phyloP scores from a whole-genome alignment of 2,113 vertebrate genomes.

The Silurus meridionalis region DNA sequence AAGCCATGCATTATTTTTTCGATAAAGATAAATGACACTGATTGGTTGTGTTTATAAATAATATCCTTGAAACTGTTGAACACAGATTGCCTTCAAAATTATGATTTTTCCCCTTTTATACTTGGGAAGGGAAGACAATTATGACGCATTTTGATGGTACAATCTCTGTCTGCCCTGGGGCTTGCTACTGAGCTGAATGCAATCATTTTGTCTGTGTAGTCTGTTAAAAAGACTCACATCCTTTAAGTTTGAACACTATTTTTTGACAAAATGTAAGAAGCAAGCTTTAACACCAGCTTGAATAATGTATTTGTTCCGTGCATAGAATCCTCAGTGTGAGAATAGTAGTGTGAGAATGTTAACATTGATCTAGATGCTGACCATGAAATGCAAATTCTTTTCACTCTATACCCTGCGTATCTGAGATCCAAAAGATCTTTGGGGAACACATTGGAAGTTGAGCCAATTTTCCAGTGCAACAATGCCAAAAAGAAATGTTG shows the following conservation, averaged over 20 bases:
- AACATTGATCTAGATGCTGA: neutral
- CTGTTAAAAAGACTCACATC: neutral
- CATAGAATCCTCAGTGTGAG: neutral
- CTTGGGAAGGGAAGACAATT: neutral
- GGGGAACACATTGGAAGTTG: neutral
- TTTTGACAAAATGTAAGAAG: neutral
- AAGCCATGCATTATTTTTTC: constrained; percentile 34
- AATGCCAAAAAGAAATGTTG: neutral
- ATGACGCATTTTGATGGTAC: neutral
- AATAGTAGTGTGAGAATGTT: neutral
- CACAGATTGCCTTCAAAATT: neutral
- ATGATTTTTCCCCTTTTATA: neutral
- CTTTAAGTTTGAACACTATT: neutral
- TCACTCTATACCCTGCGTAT: neutral
- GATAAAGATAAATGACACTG: constrained; percentile 26
- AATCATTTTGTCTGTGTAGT: neutral
- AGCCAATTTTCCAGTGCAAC: neutral
- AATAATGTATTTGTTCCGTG: neutral
- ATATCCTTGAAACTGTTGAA: neutral
- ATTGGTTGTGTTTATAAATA: constrained; percentile 44
- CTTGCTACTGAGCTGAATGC: neutral
- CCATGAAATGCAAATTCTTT: neutral
- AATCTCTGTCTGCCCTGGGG: neutral
- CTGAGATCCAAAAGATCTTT: neutral
- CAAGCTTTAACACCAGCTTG: neutral